Evolutionary conservation across 2,113 vertebrate species (phyloP).

Genomic region (Albula glossodonta): DNA sequence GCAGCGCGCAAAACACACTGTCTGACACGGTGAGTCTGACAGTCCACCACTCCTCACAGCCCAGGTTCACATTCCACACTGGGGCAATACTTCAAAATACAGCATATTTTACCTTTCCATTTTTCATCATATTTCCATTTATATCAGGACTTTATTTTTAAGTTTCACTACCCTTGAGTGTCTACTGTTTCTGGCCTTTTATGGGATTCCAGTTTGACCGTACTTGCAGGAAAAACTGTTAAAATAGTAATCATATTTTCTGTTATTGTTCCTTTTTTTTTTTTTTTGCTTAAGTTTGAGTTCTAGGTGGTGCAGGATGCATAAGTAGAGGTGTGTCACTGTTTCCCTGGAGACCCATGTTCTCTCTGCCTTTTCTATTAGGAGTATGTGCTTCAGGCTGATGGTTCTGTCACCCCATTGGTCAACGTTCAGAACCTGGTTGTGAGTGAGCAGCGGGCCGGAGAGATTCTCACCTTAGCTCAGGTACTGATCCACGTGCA

Average conservation of each 20-base stretch:
- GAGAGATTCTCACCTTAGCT: constrained; percentile 69
- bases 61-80: neutral
- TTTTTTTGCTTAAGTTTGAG: too few relatives aligned
- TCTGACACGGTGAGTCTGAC: constrained; percentile 52
- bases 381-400: constrained; percentile 73
- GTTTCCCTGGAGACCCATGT: neutral
- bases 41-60: neutral
- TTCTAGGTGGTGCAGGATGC: neutral
- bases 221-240: too few relatives aligned
- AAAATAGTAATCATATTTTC: neutral
- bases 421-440: constrained; percentile 72
- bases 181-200: too few relatives aligned
- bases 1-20: constrained; percentile 66
- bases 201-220: too few relatives aligned
- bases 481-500: constrained; percentile 55
- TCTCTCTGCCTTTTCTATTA: constrained; percentile 27
- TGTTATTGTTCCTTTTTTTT: too few relatives aligned
- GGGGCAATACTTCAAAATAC: too few relatives aligned
- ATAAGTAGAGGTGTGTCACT: neutral
- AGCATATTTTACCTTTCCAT: too few relatives aligned
- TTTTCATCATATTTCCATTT: too few relatives aligned
- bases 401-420: constrained; percentile 69
- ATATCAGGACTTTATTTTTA: too few relatives aligned
- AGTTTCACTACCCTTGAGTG: too few relatives aligned
- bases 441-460: constrained; percentile 72